Evolutionary conservation across 1,140 invertebrate genomes (phyloP), one percentile per base, ranked within the genome.

Genomic region (Papilio aristodemus): DNA sequence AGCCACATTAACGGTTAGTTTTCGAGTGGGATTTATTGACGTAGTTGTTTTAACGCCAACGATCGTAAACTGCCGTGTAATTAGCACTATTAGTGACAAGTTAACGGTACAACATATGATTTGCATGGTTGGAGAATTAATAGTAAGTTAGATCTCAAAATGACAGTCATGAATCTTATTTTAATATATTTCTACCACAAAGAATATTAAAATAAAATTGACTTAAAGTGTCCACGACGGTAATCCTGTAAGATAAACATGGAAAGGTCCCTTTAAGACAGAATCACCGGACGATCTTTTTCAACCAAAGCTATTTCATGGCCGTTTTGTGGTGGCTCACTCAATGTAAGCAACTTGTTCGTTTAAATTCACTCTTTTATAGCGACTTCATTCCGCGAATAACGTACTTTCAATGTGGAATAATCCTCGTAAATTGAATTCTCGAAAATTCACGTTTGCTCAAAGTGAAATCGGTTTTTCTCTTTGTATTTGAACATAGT

Each of bases 221-320:
- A 22, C 10, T 19, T 22, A 50, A 54, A 10, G 22, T 22, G 19
- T 54, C 9, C 8, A 22, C 17, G 19, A 19, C 19, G 39, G 1
- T n/a, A n/a, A n/a, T n/a, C n/a, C n/a, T 43, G 46, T 22, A 11
- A 54, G 46, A 54, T 54, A 54, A 54, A 54, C 46, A 54, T 54
- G 4, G 11, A 11, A 25, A 19, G 46, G 46, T 54, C 9, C 11
- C 19, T 22, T 54, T 54, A 2, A 13, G 38, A 39, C 10, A 19
- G 46, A 22, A 54, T 54, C 46, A 54, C 9, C 22, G 46, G 11
- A 4, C 46, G 46, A 54, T 54, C 17, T 54, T 19, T 54, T 54
- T 54, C 46, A 54, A 54, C 19, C 11, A 9, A 54, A 25, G 8
- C 22, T 22, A 54, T 54, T 54, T 54, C 17, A 54, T 19, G 46